Evolutionary conservation across 2,888 invertebrate species (phyloP).

Genomic region (Blomia tropicalis): DNA sequence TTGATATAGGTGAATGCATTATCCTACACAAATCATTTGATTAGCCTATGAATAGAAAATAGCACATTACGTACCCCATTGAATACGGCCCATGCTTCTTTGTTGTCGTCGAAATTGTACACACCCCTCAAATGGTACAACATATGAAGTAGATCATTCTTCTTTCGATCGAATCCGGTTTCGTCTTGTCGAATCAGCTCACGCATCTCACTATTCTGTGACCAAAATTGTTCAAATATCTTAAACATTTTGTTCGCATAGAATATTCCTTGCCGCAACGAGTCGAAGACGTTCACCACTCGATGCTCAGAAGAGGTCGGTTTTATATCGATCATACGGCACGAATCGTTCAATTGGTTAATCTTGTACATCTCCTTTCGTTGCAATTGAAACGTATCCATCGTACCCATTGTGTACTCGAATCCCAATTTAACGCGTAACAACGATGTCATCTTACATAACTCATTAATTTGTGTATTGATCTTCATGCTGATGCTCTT

Average conservation of each 20-base stretch:
- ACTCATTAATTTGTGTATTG: not conserved
- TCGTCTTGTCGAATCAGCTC: conserved; percentile 9
- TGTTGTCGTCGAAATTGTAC: not conserved
- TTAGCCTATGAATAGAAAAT: not conserved
- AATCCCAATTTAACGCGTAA: not conserved
- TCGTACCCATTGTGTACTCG: not conserved
- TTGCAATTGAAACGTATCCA: not conserved
- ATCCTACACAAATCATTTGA: not conserved
- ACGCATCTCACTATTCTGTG: not conserved
- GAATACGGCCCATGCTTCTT: conserved; percentile 8
- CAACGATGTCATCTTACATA: not conserved
- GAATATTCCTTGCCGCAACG: not conserved
- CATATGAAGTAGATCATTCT: conserved; percentile 1
- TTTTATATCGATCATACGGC: not conserved
- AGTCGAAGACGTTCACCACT: not conserved
- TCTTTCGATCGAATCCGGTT: not conserved
- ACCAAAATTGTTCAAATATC: conserved; percentile 4
- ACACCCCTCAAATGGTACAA: conserved; percentile 7
- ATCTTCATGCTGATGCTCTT: not conserved
- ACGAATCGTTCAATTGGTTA: not conserved
- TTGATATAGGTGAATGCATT: conserved; percentile 1
- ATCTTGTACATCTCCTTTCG: not conserved
- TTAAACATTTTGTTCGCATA: conserved; percentile 11
- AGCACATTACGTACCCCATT: conserved; percentile 16
- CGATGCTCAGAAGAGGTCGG: not conserved